These are phyloP conservation scores for Atta texana DNA, from an alignment of 1,140 invertebrate species.

Conservation along the genomic window DNA sequence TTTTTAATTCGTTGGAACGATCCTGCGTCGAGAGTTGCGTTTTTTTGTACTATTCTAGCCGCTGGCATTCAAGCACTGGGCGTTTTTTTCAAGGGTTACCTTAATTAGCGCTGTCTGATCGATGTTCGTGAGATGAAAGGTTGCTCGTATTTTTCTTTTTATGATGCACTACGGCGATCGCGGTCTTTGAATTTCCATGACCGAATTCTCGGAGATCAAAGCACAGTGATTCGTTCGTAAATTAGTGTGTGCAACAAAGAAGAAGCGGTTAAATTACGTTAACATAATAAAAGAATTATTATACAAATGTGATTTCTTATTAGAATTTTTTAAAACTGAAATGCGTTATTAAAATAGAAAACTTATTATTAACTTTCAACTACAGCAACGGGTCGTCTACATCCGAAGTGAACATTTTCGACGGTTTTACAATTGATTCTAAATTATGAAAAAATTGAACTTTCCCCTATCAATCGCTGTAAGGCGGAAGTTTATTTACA, in stretches of 20 bases:
- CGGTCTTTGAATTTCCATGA: constrained; percentile 29
- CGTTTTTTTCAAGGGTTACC: constrained; percentile 41
- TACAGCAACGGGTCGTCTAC: too few species aligned
- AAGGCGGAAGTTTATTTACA: too few species aligned
- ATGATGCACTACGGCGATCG: constrained; percentile 8
- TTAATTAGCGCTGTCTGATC: constrained; percentile 60
- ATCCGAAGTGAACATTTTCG: too few species aligned
- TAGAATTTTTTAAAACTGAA: neutral
- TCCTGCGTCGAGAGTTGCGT: constrained; percentile 9
- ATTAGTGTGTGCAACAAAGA: neutral
- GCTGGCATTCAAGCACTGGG: constrained; percentile 38
- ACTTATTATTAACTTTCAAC: neutral
- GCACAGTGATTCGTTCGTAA: neutral
- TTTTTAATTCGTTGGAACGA: constrained; percentile 52
- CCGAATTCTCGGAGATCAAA: constrained; percentile 17
- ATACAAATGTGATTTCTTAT: neutral
- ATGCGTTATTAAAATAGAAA: neutral
- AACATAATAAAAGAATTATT: constrained; percentile 12
- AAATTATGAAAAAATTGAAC: too few species aligned
- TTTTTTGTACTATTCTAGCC: constrained; percentile 51
- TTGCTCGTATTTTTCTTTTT: constrained; percentile 32
- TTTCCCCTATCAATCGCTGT: too few species aligned
- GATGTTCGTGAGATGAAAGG: constrained; percentile 53
- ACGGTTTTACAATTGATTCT: too few species aligned
- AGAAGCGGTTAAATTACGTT: neutral